These are phyloP conservation scores for Spinus pinus DNA, from an alignment of 2,797 vertebrate genomes.

Conservation along the genomic window DNA sequence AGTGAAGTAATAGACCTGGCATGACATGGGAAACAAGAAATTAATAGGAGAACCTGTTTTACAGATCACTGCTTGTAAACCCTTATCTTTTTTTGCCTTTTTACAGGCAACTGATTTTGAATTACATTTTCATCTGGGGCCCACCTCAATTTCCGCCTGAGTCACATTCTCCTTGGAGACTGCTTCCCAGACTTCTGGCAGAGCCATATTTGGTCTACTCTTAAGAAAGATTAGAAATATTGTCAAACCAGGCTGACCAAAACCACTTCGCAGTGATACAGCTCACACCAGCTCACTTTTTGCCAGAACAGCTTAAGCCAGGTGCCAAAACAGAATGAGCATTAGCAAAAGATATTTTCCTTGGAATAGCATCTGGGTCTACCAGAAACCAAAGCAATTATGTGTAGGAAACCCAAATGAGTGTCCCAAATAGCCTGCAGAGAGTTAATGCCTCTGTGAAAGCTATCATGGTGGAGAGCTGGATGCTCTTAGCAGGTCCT, in stretches of 20 bases:
- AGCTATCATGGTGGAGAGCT: not conserved
- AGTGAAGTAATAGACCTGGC: not conserved
- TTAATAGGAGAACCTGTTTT: not conserved
- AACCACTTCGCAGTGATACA: not conserved
- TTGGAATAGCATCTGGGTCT: not conserved
- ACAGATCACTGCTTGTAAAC: not conserved
- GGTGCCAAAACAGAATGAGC: slow-evolving; percentile 30
- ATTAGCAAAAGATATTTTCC: slow-evolving; percentile 47
- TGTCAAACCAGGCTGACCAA: slow-evolving; percentile 47
- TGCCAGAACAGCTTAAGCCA: not conserved
- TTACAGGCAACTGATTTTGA: not conserved
- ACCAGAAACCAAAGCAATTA: not conserved
- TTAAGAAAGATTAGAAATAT: slow-evolving; percentile 45
- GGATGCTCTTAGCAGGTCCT: not conserved
- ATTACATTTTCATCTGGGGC: slow-evolving; percentile 24
- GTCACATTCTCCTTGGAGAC: slow-evolving; percentile 47
- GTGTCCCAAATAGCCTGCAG: not conserved
- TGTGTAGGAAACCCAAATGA: not conserved
- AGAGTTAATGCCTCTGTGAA: slow-evolving; percentile 10
- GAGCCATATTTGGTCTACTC: slow-evolving; percentile 27
- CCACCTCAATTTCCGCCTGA: slow-evolving; percentile 7
- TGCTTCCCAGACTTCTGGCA: slow-evolving; percentile 35
- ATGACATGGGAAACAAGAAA: not conserved
- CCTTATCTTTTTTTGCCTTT: slow-evolving; percentile 33
- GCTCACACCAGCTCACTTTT: slow-evolving; percentile 1